A percentile compares a stretch with the other conserved stretches of the same genome.
Evolutionary conservation across 2,113 vertebrate genomes (phyloP).

Genomic region (Toxostoma redivivum): DNA sequence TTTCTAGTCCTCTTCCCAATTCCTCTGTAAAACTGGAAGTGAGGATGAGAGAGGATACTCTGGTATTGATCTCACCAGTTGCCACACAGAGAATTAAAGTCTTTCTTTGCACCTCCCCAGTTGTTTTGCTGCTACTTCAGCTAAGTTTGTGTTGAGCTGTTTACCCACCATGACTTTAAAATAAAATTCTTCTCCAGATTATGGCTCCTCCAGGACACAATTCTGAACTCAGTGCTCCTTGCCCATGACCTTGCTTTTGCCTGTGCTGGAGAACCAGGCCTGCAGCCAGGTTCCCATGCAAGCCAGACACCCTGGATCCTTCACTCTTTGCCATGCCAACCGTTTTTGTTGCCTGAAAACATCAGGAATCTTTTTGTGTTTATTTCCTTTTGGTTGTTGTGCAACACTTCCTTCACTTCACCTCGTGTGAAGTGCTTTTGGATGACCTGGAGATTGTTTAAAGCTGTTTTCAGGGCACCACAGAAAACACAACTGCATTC

Average conservation of each 20-base stretch:
- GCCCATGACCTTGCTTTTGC: neutral
- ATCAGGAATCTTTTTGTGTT: neutral
- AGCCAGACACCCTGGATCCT: neutral
- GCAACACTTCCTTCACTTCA: neutral
- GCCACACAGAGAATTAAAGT: neutral
- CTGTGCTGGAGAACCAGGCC: neutral
- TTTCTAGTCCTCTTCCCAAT: neutral
- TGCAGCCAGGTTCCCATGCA: neutral
- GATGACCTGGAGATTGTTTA: neutral
- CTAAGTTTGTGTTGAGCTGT: neutral
- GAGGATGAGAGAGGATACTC: neutral
- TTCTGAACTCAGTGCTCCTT: neutral
- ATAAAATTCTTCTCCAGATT: neutral
- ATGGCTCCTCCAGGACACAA: neutral
- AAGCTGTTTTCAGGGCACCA: neutral
- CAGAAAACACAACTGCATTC: neutral
- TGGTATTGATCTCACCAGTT: neutral
- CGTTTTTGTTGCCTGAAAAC: fast-evolving
- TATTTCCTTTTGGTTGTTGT: neutral
- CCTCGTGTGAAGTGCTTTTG: neutral
- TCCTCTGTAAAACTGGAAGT: neutral
- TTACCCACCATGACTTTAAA: neutral
- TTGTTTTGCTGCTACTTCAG: neutral
- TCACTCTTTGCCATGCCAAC: neutral
- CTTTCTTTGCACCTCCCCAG: neutral